phyloP scores from a whole-genome alignment of 2,113 vertebrate species.

The Prolemur simus region DNA sequence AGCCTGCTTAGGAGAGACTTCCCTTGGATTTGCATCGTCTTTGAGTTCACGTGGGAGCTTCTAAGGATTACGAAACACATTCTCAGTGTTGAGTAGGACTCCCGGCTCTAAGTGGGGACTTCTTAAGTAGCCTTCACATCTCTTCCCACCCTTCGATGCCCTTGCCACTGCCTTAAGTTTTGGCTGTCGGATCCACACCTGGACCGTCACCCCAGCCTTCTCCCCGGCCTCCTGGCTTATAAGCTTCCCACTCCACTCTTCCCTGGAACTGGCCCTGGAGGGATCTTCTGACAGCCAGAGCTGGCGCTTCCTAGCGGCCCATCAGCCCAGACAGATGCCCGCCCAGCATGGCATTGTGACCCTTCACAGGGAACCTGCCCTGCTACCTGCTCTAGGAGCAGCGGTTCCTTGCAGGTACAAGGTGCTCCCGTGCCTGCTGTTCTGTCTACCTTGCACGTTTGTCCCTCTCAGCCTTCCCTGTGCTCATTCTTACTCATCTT shows the following conservation, averaged over 20 bases:
- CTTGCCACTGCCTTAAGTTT: accelerated
- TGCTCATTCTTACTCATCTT: background rate
- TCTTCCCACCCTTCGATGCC: background rate
- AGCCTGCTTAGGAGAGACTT: background rate
- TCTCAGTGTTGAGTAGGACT: background rate
- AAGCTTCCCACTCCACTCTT: background rate
- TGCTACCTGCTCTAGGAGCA: accelerated
- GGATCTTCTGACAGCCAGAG: background rate
- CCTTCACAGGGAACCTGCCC: accelerated
- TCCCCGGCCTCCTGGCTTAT: background rate
- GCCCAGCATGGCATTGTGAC: too few relatives aligned
- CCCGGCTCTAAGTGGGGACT: background rate
- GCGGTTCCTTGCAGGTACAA: background rate
- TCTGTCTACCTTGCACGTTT: accelerated
- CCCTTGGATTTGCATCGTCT: background rate
- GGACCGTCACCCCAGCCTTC: background rate
- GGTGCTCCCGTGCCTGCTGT: accelerated
- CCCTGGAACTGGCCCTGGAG: background rate
- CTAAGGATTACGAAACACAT: background rate
- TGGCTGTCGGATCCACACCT: background rate
- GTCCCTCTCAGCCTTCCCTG: background rate
- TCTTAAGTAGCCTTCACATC: background rate
- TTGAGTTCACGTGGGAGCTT: background rate
- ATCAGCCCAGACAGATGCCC: too few relatives aligned
- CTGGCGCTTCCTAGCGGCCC: background rate